Base-by-base conservation (phyloP, 2,797 vertebrate species). In the Australoheros facetus region DNA sequence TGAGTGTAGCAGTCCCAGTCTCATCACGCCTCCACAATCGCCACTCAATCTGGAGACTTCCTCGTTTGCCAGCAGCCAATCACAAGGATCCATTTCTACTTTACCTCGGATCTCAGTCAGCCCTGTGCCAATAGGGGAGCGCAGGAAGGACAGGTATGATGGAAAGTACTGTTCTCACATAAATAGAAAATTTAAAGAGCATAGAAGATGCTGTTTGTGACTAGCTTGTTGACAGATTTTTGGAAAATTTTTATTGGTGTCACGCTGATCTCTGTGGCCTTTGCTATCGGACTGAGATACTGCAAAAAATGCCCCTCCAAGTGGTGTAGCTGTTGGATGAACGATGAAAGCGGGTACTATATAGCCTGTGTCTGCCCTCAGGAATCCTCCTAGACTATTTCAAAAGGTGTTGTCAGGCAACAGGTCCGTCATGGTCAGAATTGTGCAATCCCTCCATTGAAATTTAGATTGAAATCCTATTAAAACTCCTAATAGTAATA, bases 21-120 rank as follows among this genome's bases (percentile, higher is more conserved):
- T 98, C 89, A 96, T 97, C 93, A 99, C 98, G 2, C 98, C 98
- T 75, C 98, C 97, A 0, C 97, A 97, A 78, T 99, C 98, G 1
- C 98, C 97, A 16, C 95, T 98, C 79, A 99, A 97, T 82, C 89
- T 98, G 78, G 97, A 99, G 91, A 97, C 97, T 0, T 96, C 97
- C 34, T 98, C 97, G 7, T 98, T 97, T 2, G 91, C 96, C 82
- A 98, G 97, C 88, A 97, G 96, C 95, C 98, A 98, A 90, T 98
- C 97, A 2, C 98, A 99, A 90, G 96, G 96, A 90, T 98, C 97
- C 71, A 97, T 98, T 85, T 96, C 97, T 87, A 98, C 97, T 0
- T 86, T 98, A 82, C 97, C 97, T 53, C 96, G 97, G 71, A 98
- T 99, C 87, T 98, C 97, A 0, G 91, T 99, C 92, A 99, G 97